Base-by-base conservation (phyloP, 2,888 invertebrate genomes). In the Mechanitis messenoides region DNA sequence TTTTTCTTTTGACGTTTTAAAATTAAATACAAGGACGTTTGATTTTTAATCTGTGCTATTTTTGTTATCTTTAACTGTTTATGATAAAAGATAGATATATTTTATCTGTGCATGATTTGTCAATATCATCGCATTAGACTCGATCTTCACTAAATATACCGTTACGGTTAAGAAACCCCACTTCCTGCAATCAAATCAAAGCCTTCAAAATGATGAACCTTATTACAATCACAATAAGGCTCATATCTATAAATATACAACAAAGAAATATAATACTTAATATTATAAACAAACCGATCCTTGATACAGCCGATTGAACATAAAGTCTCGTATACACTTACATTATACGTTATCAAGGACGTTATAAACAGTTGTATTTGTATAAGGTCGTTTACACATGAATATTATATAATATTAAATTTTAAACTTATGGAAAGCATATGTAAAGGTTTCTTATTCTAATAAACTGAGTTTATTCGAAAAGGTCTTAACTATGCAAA, bases 1-100 rank as follows among this genome's bases (percentile, higher is more conserved):
- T 64, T 64, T 66, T 65, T 60, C 61, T 63, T 62, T 56, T 60
- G 55, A 60, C 59, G 56, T 63, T 68, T 35, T 46, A 64, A 58
- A 67, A 64, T 56, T 58, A 46, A 64, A 66, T 58, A 59, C 66
- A 64, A 68, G 64, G 67, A 61, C 61, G 42, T 55, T 55, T 12
- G 31, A 33, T 33, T 45, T 9, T 4, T 35, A 47, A 45, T 47
- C 47, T 20, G 57, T 35, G 46, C 20, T n/a, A 9, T 33, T 33
- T 46, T 56, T 6, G 35, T 35, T 35, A 20, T 42, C 42, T 42
- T 11, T 42, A 42, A 9, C 42, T 9, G 7, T 38, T 42, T 42
- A 42, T 9, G 42, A 1, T 9, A 9, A 42, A 42, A 42, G 3
- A 42, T 42, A 42, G 6, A 9, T 7, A 42, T 42, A 42, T 42